Evolutionary conservation across 2,113 vertebrate species (phyloP).

Genomic region (Corvus moneduloides): DNA sequence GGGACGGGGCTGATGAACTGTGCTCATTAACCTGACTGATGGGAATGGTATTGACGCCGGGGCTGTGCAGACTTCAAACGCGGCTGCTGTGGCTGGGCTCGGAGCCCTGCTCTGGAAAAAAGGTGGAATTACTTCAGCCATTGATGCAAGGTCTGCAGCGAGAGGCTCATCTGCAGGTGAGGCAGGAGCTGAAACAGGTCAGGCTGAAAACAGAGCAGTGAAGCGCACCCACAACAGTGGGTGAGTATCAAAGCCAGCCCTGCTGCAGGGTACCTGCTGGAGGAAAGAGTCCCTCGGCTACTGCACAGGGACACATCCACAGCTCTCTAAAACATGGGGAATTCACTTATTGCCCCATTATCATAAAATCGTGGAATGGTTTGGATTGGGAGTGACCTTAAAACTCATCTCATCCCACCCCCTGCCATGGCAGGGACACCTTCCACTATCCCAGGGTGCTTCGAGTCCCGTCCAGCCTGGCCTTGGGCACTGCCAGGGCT

Average conservation of each 20-base stretch:
- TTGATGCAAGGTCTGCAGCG: neutral
- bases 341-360: rapidly evolving
- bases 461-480: neutral
- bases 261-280: neutral
- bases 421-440: neutral
- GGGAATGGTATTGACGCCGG: constrained; percentile 17
- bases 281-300: neutral
- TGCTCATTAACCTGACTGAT: constrained; percentile 63
- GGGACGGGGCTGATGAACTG: constrained; percentile 59
- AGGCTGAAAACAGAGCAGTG: neutral
- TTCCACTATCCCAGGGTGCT: neutral
- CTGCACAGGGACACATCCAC: rapidly evolving
- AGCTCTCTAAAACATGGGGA: rapidly evolving
- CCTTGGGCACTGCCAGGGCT: neutral
- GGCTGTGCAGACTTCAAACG: neutral
- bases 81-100: neutral
- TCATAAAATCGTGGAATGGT: rapidly evolving
- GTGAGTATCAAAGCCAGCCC: neutral
- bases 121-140: neutral
- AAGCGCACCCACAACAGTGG: neutral
- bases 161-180: neutral
- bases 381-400: neutral
- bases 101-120: neutral
- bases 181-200: neutral
- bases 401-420: neutral